phyloP scores from a whole-genome alignment of 2,113 vertebrate species.

The Pygoscelis antarcticus region DNA sequence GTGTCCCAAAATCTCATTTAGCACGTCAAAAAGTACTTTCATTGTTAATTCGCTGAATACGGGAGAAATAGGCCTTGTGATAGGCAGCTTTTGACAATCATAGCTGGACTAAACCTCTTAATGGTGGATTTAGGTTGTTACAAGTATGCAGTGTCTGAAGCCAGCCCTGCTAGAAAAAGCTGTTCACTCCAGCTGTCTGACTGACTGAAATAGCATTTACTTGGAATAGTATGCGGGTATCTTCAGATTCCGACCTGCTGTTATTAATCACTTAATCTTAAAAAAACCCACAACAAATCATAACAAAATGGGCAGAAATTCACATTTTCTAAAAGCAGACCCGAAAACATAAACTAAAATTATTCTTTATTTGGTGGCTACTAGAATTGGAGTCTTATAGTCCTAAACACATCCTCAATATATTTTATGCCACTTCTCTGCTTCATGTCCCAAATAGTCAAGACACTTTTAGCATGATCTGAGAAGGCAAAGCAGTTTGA shows the following conservation, averaged over 20 bases:
- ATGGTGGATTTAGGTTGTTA: constrained; percentile 12
- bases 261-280: not conserved
- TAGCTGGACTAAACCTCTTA: not conserved
- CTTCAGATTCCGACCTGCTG: not conserved
- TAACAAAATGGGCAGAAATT: not conserved
- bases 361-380: not conserved
- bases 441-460: not conserved
- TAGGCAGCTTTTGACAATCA: constrained; percentile 23
- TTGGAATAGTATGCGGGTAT: not conserved
- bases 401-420: not conserved
- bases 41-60: constrained; percentile 29
- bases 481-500: not conserved
- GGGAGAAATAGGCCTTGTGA: not conserved
- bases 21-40: constrained; percentile 19
- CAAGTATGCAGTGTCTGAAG: not conserved
- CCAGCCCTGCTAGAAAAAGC: not conserved
- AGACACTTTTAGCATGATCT: not conserved
- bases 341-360: not conserved
- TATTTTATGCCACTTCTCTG: not conserved
- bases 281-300: not conserved
- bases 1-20: constrained; percentile 32
- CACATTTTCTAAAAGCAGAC: not conserved
- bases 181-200: not conserved
- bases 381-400: not conserved
- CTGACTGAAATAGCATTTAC: not conserved